Evolutionary conservation across 1,140 invertebrate genomes (phyloP), one percentile per base, ranked within the genome.

Genomic region (Drosophila bocqueti): DNA sequence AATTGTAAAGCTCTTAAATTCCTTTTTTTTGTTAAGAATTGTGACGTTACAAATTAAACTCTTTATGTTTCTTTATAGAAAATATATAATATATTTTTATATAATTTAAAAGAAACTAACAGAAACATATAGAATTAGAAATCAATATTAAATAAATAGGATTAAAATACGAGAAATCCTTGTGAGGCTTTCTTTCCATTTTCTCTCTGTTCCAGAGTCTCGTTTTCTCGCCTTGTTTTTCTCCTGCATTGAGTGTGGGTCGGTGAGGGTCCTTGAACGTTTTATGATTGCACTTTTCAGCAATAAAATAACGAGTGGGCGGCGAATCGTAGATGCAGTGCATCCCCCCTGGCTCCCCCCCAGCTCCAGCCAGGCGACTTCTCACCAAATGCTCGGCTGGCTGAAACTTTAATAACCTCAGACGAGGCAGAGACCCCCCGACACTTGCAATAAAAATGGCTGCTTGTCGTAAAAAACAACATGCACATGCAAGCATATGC

Each of bases 271-370:
- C 79, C 83, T 83, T 86, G 83, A 86, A 87, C 83, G 83, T 87
- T 86, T 86, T 86, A 87, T 86, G 83, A 86, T 86, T 86, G 83
- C 83, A 86, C 83, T 86, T 86, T 87, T 87, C 66, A 83, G 83
- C 79, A 79, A 85, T 87, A 87, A 83, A 86, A 82, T 79, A 79
- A 82, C 61, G 43, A 60, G 67, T 50, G 69, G 45, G 29, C 38
- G 47, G 50, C 45, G 24, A 21, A 29, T 26, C n/a, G 66, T 38
- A 38, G 67, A 49, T 60, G 69, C 67, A 68, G 29, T 40, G 10
- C 18, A n/a, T 26, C 45, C 43, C 61, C 4, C 3, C 2, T 21
- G 0, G 10, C 18, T 11, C 16, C 45, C 43, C 60, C 10, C 3
- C 2, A 43, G 2, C 21, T 3, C n/a, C 49, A 46, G 83, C 79